These are phyloP conservation scores for Seira musarum DNA, from an alignment of 2,888 invertebrate species.

Conservation along the genomic window DNA sequence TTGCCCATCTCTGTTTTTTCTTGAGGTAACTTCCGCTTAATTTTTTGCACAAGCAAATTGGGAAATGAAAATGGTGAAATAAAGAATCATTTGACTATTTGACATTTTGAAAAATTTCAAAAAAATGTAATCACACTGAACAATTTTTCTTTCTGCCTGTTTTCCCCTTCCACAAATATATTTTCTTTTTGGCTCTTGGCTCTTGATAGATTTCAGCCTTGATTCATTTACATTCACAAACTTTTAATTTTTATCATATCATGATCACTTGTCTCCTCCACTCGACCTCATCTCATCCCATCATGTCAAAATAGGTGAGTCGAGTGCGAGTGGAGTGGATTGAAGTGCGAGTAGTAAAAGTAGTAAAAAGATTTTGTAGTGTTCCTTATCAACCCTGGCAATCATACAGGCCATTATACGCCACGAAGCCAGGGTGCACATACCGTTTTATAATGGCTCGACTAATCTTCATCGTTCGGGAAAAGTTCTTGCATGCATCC, in stretches of 20 bases:
- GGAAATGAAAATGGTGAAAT: neutral
- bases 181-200: neutral
- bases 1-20: neutral
- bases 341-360: no score
- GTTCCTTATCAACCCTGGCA: conserved; percentile 58
- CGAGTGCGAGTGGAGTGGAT: no score
- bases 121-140: conserved; percentile 41
- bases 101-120: neutral
- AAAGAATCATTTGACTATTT: no score
- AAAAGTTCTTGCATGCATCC: conserved; percentile 55
- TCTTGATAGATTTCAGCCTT: conserved; percentile 25
- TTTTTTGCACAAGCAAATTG: neutral
- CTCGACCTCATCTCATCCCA: neutral
- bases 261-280: no score
- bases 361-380: no score
- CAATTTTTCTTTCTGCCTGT: conserved; percentile 44
- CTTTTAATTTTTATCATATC: neutral
- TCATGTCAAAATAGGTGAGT: conserved; percentile 2
- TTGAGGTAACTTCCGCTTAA: neutral
- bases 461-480: conserved; percentile 56
- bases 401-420: conserved; percentile 59
- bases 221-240: neutral
- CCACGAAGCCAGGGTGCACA: conserved; percentile 57
- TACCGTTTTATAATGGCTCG: conserved; percentile 60
- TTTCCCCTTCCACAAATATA: conserved; percentile 22